These are phyloP conservation scores for Dynastes tityus DNA, from an alignment of 2,888 invertebrate species.

Conservation along the genomic window DNA sequence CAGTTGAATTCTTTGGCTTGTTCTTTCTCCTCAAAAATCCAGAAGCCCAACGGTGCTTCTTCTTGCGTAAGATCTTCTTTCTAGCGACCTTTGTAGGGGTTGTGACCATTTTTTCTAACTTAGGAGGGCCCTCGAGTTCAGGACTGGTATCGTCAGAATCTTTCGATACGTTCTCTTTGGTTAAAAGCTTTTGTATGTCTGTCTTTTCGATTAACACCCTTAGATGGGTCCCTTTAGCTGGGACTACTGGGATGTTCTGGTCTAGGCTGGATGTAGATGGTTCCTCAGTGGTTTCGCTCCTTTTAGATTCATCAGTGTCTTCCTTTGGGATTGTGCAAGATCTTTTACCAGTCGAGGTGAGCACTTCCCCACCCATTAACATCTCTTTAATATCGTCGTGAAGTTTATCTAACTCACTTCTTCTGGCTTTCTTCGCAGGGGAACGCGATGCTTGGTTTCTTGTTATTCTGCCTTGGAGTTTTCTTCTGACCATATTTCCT, in stretches of 20 bases:
- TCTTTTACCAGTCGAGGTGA: slow-evolving; percentile 77
- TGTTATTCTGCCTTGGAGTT: neutral
- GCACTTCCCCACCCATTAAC: slow-evolving; percentile 78
- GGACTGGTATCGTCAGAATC: neutral
- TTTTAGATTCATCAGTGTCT: slow-evolving; percentile 35
- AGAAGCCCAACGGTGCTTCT: slow-evolving; percentile 57
- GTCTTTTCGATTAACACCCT: slow-evolving; percentile 63
- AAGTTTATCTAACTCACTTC: slow-evolving; percentile 76
- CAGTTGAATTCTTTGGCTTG: slow-evolving; percentile 61
- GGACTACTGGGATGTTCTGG: slow-evolving; percentile 49
- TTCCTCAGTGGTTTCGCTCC: slow-evolving; percentile 52
- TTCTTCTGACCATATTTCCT: neutral
- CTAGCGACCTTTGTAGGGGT: neutral
- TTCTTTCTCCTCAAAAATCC: slow-evolving; percentile 67
- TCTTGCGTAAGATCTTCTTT: slow-evolving; percentile 45
- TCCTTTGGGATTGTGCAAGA: slow-evolving; percentile 70
- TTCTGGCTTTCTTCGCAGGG: slow-evolving; percentile 61
- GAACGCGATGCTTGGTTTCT: slow-evolving; percentile 2
- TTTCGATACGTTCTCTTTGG: slow-evolving; percentile 9
- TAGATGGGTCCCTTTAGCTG: slow-evolving; percentile 52
- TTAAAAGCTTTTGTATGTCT: slow-evolving; percentile 55
- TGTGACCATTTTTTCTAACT: slow-evolving; percentile 17
- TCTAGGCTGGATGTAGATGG: neutral
- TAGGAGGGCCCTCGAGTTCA: neutral
- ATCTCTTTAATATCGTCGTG: slow-evolving; percentile 82